phyloP scores from a whole-genome alignment of 2,113 vertebrate species.

The Etia nguti region DNA sequence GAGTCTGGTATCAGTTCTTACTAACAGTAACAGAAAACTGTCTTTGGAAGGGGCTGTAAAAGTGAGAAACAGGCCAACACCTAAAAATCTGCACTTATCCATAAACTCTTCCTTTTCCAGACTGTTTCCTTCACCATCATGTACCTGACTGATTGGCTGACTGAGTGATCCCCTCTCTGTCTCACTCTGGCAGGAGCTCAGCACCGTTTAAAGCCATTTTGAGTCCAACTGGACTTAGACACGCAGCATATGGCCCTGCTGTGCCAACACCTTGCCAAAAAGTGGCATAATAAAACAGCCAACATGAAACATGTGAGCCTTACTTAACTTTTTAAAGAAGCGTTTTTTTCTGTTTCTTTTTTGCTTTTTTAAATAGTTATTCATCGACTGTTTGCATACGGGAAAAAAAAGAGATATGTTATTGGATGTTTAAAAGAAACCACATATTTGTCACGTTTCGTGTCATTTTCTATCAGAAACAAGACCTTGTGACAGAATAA shows the following conservation, averaged over 20 bases:
- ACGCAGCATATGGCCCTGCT: constrained; percentile 47
- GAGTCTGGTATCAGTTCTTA: background rate
- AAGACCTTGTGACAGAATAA: background rate
- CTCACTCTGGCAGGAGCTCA: constrained; percentile 28
- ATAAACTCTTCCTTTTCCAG: background rate
- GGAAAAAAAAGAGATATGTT: background rate
- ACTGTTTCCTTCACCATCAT: background rate
- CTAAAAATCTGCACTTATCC: background rate
- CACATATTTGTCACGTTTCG: background rate
- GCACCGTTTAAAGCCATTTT: constrained; percentile 28
- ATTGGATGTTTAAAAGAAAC: background rate
- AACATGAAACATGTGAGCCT: background rate
- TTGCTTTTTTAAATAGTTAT: background rate
- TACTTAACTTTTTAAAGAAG: background rate
- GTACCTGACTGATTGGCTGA: background rate
- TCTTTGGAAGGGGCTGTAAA: background rate
- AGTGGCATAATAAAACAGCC: constrained; percentile 8
- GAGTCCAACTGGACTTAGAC: constrained; percentile 47
- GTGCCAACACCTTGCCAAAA: constrained; percentile 27
- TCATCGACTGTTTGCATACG: background rate
- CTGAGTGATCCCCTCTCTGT: constrained; percentile 12
- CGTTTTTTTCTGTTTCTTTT: background rate
- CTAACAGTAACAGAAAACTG: background rate
- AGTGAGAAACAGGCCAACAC: background rate
- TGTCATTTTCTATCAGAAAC: background rate